Percentiles rank a stretch among this genome's conserved stretches.
These are phyloP conservation scores for Phymorhynchus buccinoides DNA, from an alignment of 1,140 invertebrate species.

Conservation along the genomic window DNA sequence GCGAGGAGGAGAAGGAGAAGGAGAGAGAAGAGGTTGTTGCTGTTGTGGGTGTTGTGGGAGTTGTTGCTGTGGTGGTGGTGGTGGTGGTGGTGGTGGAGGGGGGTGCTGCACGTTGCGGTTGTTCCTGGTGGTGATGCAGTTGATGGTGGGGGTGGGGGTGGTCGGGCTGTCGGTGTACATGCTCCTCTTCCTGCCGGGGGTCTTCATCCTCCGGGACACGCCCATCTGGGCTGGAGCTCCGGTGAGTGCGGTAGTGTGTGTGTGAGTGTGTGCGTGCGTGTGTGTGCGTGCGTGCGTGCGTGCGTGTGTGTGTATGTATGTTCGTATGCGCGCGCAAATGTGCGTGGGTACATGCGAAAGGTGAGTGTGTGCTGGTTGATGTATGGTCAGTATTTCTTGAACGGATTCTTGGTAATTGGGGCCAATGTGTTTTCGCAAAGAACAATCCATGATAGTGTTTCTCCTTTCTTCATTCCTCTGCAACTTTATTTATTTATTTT, in stretches of 20 bases:
- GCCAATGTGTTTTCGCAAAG: too few relatives aligned
- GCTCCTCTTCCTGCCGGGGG: constrained; percentile 44
- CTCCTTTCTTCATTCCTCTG: too few relatives aligned
- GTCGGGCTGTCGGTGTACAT: constrained; percentile 54
- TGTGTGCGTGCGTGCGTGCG: not conserved
- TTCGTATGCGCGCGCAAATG: too few relatives aligned
- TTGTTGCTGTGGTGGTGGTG: constrained; percentile 19
- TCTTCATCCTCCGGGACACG: constrained; percentile 50
- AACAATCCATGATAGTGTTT: too few relatives aligned
- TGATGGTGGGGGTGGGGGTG: constrained; percentile 50
- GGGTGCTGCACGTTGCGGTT: constrained; percentile 51
- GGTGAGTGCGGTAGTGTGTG: constrained; percentile 41
- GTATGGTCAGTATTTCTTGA: too few relatives aligned
- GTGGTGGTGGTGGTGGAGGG: constrained; percentile 16
- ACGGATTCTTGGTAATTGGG: too few relatives aligned
- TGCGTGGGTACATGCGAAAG: too few relatives aligned
- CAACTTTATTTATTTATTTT: too few relatives aligned
- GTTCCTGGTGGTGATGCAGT: constrained; percentile 53
- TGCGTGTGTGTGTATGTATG: not conserved
- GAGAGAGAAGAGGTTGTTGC: not conserved
- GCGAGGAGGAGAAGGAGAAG: not conserved
- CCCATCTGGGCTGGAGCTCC: constrained; percentile 61
- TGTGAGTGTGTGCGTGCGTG: not conserved
- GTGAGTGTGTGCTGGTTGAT: too few relatives aligned
- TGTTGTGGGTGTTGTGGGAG: constrained; percentile 11